phyloP scores from a whole-genome alignment of 2,797 vertebrate genomes.

The Coregonus suidteri region DNA sequence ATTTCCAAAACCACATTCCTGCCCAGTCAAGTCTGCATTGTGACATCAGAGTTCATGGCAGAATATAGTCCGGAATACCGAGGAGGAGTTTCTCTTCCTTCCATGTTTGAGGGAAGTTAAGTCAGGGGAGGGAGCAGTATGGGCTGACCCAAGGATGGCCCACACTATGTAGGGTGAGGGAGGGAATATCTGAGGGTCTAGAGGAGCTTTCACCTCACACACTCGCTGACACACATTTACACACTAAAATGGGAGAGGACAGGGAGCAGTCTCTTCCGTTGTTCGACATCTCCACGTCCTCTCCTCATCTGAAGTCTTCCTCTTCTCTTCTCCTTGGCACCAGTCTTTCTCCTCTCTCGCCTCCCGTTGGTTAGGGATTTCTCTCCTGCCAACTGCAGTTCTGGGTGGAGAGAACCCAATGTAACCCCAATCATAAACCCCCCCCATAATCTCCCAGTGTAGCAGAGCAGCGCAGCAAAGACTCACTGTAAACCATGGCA shows the following conservation, averaged over 20 bases:
- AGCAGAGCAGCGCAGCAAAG: slow-evolving; percentile 41
- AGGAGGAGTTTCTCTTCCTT: slow-evolving; percentile 3
- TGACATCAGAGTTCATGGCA: not conserved
- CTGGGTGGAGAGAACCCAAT: not conserved
- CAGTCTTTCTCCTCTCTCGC: not conserved
- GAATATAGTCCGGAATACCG: slow-evolving; percentile 26
- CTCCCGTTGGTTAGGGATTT: slow-evolving; percentile 29
- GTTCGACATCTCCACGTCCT: slow-evolving; percentile 45
- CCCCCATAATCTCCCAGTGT: slow-evolving; percentile 59
- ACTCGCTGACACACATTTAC: slow-evolving; percentile 43
- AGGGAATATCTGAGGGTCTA: slow-evolving; percentile 36
- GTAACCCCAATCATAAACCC: slow-evolving; percentile 43
- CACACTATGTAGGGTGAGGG: slow-evolving; percentile 60
- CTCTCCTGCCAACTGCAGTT: slow-evolving; percentile 26
- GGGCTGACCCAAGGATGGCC: slow-evolving; percentile 62
- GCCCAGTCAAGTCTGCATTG: too few species aligned
- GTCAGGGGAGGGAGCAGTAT: slow-evolving; percentile 20
- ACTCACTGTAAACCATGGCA: slow-evolving; percentile 1
- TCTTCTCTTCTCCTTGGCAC: slow-evolving; percentile 35
- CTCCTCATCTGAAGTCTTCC: slow-evolving; percentile 37
- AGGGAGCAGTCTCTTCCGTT: slow-evolving; percentile 48
- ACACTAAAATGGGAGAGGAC: slow-evolving; percentile 54
- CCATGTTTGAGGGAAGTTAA: slow-evolving; percentile 17
- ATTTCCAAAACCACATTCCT: too few species aligned
- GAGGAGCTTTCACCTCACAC: slow-evolving; percentile 65